Base-by-base conservation (phyloP, 2,888 invertebrate genomes). In the Hydriomena furcata region DNA sequence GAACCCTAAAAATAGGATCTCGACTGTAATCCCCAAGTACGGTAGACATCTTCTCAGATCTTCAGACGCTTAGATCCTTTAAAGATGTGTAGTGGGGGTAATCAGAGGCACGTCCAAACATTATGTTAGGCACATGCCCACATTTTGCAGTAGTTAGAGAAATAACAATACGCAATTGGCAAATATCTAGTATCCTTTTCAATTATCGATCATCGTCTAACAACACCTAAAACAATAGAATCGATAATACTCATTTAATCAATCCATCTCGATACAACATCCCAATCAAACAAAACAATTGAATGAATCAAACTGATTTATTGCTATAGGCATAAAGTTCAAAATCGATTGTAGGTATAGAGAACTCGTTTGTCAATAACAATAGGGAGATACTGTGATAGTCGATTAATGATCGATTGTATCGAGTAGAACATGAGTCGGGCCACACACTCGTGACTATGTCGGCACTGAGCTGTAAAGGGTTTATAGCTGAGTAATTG, bases 211-310 rank as follows among this genome's bases (percentile, higher is more conserved):
- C 27, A 40, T 50, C 40, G 43, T 63, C 61, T 49, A 65, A 61
- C 63, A 71, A 56, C 61, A 48, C 61, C 48, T 55, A 63, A 67
- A 56, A 78, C 71, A 74, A 78, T 75, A 64, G 65, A 52, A 59
- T 60, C 65, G 61, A 73, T 74, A 72, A 67, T 75, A 76, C 69
- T 63, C 65, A 82, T 83, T 78, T 71, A 74, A 82, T 80, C 70
- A 68, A 63, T 68, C 67, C 73, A 68, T 38, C 38, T 32, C 17
- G 27, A 28, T 49, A 48, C 37, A 52, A 30, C 46, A 34, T 52
- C 43, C 36, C 24, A 45, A 44, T 27, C 8, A 41, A 7, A 1
- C 0, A 5, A 25, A 31, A 24, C 24, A 41, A 41, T 34, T 5
- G 1, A 32, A 41, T 47, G 48, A 50, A 52, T 37, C 36, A 38